Evolutionary conservation across 1,140 invertebrate genomes (phyloP).

Genomic region (Tenebrio molitor): DNA sequence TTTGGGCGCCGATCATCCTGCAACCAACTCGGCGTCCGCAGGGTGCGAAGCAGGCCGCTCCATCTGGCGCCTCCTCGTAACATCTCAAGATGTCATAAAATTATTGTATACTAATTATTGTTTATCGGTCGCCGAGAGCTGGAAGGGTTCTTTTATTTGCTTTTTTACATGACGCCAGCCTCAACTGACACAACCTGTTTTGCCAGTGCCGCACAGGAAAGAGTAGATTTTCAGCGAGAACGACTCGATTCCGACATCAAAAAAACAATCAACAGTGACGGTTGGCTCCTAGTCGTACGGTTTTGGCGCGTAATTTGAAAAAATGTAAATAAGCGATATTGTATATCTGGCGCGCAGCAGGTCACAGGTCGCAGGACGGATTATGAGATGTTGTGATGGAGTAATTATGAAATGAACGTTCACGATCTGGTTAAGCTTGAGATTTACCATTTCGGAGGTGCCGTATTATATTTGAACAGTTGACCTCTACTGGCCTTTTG

Average conservation of each 20-base stretch:
- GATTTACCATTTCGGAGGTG: slow-evolving; percentile 49
- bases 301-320: slow-evolving; percentile 23
- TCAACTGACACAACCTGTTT: slow-evolving; percentile 63
- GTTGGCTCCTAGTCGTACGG: not conserved
- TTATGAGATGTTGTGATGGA: slow-evolving; percentile 35
- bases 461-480: slow-evolving; percentile 61
- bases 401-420: not conserved
- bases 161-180: slow-evolving; percentile 57
- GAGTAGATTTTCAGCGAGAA: slow-evolving; percentile 41
- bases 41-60: slow-evolving; percentile 51
- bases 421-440: not conserved
- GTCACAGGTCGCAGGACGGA: slow-evolving; percentile 58
- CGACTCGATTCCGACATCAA: not conserved
- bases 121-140: slow-evolving; percentile 55
- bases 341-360: slow-evolving; percentile 47
- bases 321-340: slow-evolving; percentile 34
- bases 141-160: slow-evolving; percentile 56
- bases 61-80: slow-evolving; percentile 52
- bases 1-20: slow-evolving; percentile 49
- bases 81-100: slow-evolving; percentile 58
- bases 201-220: slow-evolving; percentile 54
- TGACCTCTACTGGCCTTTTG: slow-evolving; percentile 66
- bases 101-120: slow-evolving; percentile 60
- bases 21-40: slow-evolving; percentile 50
- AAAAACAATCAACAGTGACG: not conserved